phyloP scores from a whole-genome alignment of 2,113 vertebrate genomes.

The mouse (Mus musculus) region DNA sequence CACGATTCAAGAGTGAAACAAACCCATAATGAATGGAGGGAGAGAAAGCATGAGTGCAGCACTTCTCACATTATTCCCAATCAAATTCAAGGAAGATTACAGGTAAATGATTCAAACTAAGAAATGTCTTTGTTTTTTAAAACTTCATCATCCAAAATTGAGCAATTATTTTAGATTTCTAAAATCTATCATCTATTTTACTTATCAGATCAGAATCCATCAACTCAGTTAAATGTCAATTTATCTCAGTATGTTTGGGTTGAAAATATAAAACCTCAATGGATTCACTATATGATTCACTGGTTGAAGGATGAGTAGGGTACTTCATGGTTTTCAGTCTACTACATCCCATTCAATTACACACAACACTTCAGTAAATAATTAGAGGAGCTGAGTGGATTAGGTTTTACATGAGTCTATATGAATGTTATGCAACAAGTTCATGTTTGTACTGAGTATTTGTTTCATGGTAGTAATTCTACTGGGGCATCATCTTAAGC shows the following conservation, averaged over 20 bases:
- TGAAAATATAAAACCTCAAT: neutral
- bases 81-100: neutral
- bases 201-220: neutral
- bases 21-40: neutral
- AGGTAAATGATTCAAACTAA: neutral
- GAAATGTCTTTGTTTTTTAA: neutral
- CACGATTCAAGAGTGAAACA: neutral
- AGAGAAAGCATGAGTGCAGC: neutral
- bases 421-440: neutral
- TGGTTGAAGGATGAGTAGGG: neutral
- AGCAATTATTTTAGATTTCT: neutral
- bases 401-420: neutral
- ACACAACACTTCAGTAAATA: neutral
- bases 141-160: neutral
- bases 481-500: neutral
- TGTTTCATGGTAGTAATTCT: neutral
- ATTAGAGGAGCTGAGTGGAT: too few relatives aligned
- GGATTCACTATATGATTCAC: neutral
- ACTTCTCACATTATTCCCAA: neutral
- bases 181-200: neutral
- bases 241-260: neutral
- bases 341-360: neutral
- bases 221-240: neutral
- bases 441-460: neutral
- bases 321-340: neutral